Evolutionary conservation across 2,888 invertebrate genomes (phyloP).

Genomic region (Pandemis cinnamomeana): DNA sequence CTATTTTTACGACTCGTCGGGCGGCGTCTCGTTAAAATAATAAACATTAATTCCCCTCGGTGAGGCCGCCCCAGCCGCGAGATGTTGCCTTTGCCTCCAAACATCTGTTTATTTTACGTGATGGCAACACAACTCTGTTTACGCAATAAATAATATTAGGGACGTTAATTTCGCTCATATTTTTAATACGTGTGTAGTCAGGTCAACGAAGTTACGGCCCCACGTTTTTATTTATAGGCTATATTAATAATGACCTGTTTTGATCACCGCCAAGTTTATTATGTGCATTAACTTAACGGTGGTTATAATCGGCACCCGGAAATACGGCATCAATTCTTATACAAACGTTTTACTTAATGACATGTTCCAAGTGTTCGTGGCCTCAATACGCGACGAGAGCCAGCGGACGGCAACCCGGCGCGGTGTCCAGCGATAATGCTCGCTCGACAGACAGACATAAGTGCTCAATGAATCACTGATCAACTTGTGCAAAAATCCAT

Average conservation of each 20-base stretch:
- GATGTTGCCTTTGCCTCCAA: slow-evolving; percentile 37
- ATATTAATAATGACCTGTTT: slow-evolving; percentile 42
- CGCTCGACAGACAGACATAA: slow-evolving; percentile 9
- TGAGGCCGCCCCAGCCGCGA: slow-evolving; percentile 46
- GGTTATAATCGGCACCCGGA: slow-evolving; percentile 29
- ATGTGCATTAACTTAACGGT: slow-evolving; percentile 38
- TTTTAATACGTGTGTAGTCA: slow-evolving; percentile 48
- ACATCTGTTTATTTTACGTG: slow-evolving; percentile 40
- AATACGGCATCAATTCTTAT: slow-evolving; percentile 34
- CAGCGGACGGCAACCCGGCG: neutral
- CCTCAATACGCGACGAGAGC: slow-evolving; percentile 18
- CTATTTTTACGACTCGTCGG: slow-evolving; percentile 56
- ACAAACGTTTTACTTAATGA: slow-evolving; percentile 32
- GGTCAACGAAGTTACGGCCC: slow-evolving; percentile 7
- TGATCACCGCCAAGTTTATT: slow-evolving; percentile 40
- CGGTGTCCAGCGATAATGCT: slow-evolving; percentile 22
- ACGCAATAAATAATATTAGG: slow-evolving; percentile 61
- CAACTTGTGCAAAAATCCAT: slow-evolving; percentile 21
- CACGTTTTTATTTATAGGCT: slow-evolving; percentile 25
- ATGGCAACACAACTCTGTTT: slow-evolving; percentile 50
- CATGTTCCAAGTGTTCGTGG: slow-evolving; percentile 31
- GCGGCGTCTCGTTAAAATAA: slow-evolving; percentile 56
- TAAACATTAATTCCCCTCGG: slow-evolving; percentile 52
- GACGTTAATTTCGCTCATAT: slow-evolving; percentile 53
- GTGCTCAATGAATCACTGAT: slow-evolving; percentile 25